A percentile compares a stretch with the other conserved stretches of the same genome.
phyloP scores from a whole-genome alignment of 2,888 invertebrate species.

The Cyclophora punctaria region DNA sequence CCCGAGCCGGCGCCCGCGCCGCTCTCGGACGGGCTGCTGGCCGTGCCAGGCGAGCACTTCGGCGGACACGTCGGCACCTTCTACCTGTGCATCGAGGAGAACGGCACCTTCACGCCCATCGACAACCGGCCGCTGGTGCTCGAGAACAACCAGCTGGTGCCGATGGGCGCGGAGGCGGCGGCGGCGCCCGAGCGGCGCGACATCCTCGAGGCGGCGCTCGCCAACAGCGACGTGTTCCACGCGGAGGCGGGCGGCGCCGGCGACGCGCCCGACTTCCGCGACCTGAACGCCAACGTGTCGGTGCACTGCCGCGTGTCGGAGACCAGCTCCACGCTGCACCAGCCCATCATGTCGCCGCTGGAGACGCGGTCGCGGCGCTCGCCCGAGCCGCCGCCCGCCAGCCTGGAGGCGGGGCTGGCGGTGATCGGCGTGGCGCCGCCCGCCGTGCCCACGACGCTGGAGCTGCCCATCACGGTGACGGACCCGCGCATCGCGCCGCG shows the following conservation, averaged over 20 bases:
- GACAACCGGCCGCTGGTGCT: slow-evolving; percentile 80
- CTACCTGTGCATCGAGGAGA: slow-evolving; percentile 83
- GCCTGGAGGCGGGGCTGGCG: slow-evolving; percentile 73
- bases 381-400: slow-evolving; percentile 42
- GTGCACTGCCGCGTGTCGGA: slow-evolving; percentile 80
- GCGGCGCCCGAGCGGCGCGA: slow-evolving; percentile 75
- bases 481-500: slow-evolving; percentile 81
- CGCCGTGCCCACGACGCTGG: slow-evolving; percentile 80
- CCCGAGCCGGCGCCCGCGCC: slow-evolving; percentile 31
- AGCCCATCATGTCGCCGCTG: slow-evolving; percentile 88
- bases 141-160: slow-evolving; percentile 64
- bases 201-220: slow-evolving; percentile 83
- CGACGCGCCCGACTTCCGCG: slow-evolving; percentile 76
- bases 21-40: slow-evolving; percentile 77
- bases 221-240: slow-evolving; percentile 83
- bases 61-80: slow-evolving; percentile 84
- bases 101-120: slow-evolving; percentile 80
- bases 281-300: slow-evolving; percentile 73
- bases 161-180: slow-evolving; percentile 51
- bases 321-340: slow-evolving; percentile 83
- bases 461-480: slow-evolving; percentile 84
- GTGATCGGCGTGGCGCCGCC: slow-evolving; percentile 75
- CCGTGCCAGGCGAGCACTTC: slow-evolving; percentile 82
- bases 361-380: slow-evolving; percentile 79
- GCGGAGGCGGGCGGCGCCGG: slow-evolving; percentile 43